These are phyloP conservation scores for Megaceryle alcyon DNA, from an alignment of 2,797 vertebrate species.

Conservation along the genomic window DNA sequence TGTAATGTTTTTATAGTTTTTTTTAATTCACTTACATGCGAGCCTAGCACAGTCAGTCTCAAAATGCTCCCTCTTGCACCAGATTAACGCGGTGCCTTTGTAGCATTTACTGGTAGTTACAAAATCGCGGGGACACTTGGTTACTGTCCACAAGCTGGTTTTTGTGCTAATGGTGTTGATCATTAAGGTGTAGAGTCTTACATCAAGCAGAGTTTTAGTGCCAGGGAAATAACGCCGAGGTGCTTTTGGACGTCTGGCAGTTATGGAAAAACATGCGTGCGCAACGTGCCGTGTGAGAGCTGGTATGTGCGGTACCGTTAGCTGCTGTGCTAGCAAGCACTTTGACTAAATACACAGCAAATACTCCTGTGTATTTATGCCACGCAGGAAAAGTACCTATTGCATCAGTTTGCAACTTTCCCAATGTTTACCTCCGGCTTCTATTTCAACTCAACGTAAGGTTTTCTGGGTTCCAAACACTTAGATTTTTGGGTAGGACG, in stretches of 20 bases:
- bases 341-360: background rate
- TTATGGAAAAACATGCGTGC: background rate
- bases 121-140: background rate
- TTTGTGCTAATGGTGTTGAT: background rate
- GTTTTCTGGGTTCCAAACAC: background rate
- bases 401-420: background rate
- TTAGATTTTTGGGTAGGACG: constrained; percentile 32
- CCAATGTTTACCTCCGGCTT: background rate
- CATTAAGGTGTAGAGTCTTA: background rate
- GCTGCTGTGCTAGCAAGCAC: background rate
- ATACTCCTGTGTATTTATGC: background rate
- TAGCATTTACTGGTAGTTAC: background rate
- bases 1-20: background rate
- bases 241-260: background rate
- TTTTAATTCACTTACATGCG: background rate
- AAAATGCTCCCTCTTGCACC: constrained; percentile 14
- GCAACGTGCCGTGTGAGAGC: background rate
- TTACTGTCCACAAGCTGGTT: background rate
- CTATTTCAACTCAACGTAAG: background rate
- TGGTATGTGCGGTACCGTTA: background rate
- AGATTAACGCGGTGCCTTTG: background rate
- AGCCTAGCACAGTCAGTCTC: background rate
- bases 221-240: background rate
- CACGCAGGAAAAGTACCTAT: background rate
- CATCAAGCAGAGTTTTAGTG: background rate